phyloP scores from a whole-genome alignment of 2,888 invertebrate genomes.

The Macrosoma leucophasiata region DNA sequence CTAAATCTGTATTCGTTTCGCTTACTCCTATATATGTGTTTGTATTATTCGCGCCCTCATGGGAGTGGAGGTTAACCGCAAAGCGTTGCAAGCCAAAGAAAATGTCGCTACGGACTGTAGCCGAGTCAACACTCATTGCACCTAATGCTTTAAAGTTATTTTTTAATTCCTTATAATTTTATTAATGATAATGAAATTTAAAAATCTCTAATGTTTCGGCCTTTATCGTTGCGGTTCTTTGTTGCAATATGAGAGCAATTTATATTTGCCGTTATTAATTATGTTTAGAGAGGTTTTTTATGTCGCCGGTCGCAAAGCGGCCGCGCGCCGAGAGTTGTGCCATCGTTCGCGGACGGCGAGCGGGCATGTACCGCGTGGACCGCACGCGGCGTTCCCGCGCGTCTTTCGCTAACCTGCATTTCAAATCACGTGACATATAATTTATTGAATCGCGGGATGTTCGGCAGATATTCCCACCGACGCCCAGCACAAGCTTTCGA shows the following conservation, averaged over 20 bases:
- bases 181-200: constrained; percentile 32
- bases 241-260: constrained; percentile 57
- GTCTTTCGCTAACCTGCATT: constrained; percentile 39
- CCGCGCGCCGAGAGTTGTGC: constrained; percentile 50
- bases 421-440: constrained; percentile 56
- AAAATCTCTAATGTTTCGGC: constrained; percentile 53
- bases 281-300: constrained; percentile 47
- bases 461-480: constrained; percentile 66
- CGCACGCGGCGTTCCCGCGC: constrained; percentile 15
- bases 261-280: constrained; percentile 68
- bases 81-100: constrained; percentile 64
- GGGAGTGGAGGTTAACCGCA: constrained; percentile 26
- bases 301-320: constrained; percentile 56
- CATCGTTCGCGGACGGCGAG: constrained; percentile 39
- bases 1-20: constrained; percentile 26
- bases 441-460: constrained; percentile 56
- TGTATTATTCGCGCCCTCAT: constrained; percentile 29
- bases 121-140: constrained; percentile 66
- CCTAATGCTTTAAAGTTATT: constrained; percentile 67
- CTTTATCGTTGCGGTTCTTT: constrained; percentile 58
- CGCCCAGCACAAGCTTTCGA: constrained; percentile 53
- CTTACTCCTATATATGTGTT: constrained; percentile 27
- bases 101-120: constrained; percentile 47
- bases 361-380: constrained; percentile 18
- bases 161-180: constrained; percentile 34